Evolutionary conservation across 2,113 vertebrate genomes (phyloP).

Genomic region (Lontra canadensis): DNA sequence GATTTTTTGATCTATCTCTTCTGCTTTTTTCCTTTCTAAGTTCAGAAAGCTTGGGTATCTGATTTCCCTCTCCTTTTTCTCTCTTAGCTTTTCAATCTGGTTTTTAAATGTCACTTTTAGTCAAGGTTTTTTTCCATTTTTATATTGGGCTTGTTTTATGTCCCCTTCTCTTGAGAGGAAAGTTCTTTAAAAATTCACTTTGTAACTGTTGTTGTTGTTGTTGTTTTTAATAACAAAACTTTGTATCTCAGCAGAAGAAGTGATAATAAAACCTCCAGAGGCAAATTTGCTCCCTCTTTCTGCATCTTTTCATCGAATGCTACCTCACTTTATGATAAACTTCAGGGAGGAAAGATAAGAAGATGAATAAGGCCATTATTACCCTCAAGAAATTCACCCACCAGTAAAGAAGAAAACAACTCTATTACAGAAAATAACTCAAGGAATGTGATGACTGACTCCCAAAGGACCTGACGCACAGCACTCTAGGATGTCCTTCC

Average conservation of each 20-base stretch:
- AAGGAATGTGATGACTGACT: background rate
- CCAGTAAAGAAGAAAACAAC: background rate
- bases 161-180: background rate
- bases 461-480: background rate
- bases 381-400: background rate
- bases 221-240: slow-evolving; percentile 51
- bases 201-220: background rate
- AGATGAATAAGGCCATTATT: background rate
- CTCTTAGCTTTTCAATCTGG: slow-evolving; percentile 45
- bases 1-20: slow-evolving; percentile 59
- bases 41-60: slow-evolving; percentile 56
- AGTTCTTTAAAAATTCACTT: slow-evolving; percentile 15
- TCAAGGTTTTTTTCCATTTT: slow-evolving; percentile 51
- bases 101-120: slow-evolving; percentile 63
- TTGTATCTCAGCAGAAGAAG: background rate
- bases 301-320: background rate
- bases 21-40: slow-evolving; percentile 30
- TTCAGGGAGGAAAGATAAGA: background rate
- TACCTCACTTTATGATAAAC: slow-evolving; percentile 4
- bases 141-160: background rate
- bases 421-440: background rate
- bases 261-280: slow-evolving; percentile 28
- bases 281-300: background rate
- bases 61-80: slow-evolving; percentile 31
- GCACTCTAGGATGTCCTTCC: background rate